A percentile compares a stretch with the other conserved stretches of the same genome.
Conservation (phyloP, 2,888 invertebrate genomes). For the Coleophora deauratella region DNA sequence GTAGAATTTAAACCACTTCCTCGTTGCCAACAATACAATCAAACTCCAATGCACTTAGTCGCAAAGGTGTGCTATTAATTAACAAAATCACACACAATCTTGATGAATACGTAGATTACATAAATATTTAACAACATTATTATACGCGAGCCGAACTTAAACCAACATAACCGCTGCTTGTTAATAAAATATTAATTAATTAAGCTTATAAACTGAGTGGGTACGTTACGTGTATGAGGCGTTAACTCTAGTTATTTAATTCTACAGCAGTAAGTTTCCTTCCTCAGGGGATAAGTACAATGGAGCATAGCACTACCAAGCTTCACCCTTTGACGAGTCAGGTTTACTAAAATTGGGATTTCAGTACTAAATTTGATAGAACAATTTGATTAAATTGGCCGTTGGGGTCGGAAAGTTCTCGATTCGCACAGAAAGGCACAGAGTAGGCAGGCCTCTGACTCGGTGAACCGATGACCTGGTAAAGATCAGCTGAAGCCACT, state of each 20-base stretch:
- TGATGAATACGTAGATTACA: slow-evolving; percentile 12
- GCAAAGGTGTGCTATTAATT: no score
- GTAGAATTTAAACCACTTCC: background rate
- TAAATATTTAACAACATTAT: slow-evolving; percentile 49
- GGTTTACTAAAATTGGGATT: background rate
- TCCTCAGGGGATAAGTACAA: background rate
- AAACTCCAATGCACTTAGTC: background rate
- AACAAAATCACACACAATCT: background rate
- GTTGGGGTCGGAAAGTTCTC: no score
- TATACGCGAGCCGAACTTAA: slow-evolving; percentile 42
- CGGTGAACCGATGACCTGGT: no score
- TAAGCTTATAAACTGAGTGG: slow-evolving; percentile 36
- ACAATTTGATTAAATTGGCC: no score
- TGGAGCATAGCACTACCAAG: background rate
- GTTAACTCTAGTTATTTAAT: slow-evolving; percentile 20
- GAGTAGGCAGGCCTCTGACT: no score
- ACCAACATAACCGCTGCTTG: slow-evolving; percentile 43
- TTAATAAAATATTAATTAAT: slow-evolving; percentile 56
- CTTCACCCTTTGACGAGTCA: background rate
- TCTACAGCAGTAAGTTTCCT: background rate
- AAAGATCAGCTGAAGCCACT: no score
- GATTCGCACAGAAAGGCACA: no score
- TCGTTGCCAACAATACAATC: slow-evolving; percentile 1
- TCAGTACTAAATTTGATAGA: no score
- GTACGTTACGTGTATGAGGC: slow-evolving; percentile 30